These are phyloP conservation scores for Scophthalmus maximus DNA, from an alignment of 2,113 vertebrate genomes.

Conservation along the genomic window DNA sequence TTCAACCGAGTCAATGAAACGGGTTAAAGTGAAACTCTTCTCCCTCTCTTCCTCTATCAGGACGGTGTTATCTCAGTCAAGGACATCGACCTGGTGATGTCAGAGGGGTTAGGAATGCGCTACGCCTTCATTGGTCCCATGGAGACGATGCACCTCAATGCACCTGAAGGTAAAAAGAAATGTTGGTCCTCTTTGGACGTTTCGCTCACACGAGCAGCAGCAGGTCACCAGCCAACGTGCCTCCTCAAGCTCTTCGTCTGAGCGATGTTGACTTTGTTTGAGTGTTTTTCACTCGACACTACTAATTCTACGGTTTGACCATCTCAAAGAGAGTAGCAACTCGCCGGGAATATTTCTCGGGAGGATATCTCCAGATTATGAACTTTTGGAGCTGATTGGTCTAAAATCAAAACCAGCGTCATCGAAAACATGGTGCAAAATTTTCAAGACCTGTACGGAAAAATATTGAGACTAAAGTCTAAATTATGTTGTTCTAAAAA, in stretches of 20 bases:
- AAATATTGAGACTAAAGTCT: too few relatives aligned
- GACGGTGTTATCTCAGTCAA: constrained; percentile 91
- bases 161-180: constrained; percentile 85
- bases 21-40: background rate
- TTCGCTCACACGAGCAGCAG: background rate
- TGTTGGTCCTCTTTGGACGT: background rate
- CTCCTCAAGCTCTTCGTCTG: background rate
- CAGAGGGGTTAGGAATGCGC: constrained; percentile 95
- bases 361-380: background rate
- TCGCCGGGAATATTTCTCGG: too few relatives aligned
- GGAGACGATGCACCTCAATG: constrained; percentile 98
- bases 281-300: background rate
- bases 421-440: too few relatives aligned
- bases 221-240: background rate
- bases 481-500: too few relatives aligned
- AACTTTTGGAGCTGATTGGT: too few relatives aligned
- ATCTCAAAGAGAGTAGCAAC: too few relatives aligned
- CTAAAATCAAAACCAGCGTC: too few relatives aligned
- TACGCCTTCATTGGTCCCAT: constrained; percentile 96
- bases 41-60: constrained; percentile 72
- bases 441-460: too few relatives aligned
- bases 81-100: constrained; percentile 97
- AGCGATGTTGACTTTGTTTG: background rate
- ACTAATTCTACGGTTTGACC: background rate
- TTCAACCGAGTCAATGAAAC: background rate